These are phyloP conservation scores for Periparus ater DNA, from an alignment of 2,797 vertebrate genomes.

Conservation along the genomic window DNA sequence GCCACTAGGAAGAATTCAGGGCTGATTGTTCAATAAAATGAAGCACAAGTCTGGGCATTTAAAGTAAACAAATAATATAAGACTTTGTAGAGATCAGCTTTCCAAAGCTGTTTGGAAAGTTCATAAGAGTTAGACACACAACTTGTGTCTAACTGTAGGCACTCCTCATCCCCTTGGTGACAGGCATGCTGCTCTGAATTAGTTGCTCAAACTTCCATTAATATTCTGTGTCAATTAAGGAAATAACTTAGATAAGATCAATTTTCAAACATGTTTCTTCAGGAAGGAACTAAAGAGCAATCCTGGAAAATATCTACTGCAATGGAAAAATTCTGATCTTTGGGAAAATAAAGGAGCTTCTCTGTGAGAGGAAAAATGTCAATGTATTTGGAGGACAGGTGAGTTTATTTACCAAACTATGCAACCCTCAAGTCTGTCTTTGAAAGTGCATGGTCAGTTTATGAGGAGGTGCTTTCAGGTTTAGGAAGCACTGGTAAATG, in stretches of 20 bases:
- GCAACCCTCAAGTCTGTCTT: not conserved
- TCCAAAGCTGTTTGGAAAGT: not conserved
- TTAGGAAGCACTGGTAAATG: not conserved
- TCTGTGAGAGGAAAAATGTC: not conserved
- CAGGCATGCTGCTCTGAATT: not conserved
- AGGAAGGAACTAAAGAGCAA: not conserved
- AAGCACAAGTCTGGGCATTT: not conserved
- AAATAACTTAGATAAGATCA: constrained; percentile 46
- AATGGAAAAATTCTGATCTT: constrained; percentile 22
- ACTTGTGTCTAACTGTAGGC: not conserved
- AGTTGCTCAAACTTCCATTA: not conserved
- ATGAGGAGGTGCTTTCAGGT: not conserved
- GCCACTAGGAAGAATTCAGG: not conserved
- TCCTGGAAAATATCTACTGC: not conserved
- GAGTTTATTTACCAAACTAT: not conserved
- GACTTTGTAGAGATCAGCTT: not conserved
- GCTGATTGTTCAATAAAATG: not conserved
- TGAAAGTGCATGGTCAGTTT: not conserved
- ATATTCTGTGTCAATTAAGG: constrained; percentile 23
- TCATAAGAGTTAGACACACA: not conserved
- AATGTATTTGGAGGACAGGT: not conserved
- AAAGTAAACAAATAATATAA: not conserved
- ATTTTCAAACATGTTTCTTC: constrained; percentile 30
- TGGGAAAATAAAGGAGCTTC: not conserved
- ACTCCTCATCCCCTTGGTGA: not conserved